These are phyloP conservation scores for Aphelenchoides besseyi DNA, from an alignment of 1,140 invertebrate species.

Conservation along the genomic window DNA sequence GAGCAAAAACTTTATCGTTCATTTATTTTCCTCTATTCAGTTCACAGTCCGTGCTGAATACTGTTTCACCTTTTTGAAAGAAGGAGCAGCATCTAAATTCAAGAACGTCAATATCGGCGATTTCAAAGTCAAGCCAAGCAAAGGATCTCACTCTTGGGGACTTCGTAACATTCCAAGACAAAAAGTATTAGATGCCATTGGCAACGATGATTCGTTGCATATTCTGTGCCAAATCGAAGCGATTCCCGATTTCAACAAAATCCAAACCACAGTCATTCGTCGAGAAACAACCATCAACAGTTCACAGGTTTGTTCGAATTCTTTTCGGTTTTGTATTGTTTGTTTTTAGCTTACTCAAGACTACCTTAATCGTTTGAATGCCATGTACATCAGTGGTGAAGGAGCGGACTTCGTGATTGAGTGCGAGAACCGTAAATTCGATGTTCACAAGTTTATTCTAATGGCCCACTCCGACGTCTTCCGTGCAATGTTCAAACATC, in stretches of 20 bases:
- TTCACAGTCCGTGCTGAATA: constrained; percentile 61
- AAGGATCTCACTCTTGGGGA: constrained; percentile 62
- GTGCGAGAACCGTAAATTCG: constrained; percentile 38
- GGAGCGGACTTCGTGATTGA: constrained; percentile 48
- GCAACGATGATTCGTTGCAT: constrained; percentile 54
- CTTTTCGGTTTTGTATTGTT: not conserved
- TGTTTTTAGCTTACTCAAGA: constrained; percentile 47
- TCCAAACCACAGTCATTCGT: constrained; percentile 43
- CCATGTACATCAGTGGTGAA: constrained; percentile 43
- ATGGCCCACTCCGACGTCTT: constrained; percentile 59
- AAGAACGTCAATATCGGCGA: constrained; percentile 62
- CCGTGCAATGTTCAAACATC: constrained; percentile 58
- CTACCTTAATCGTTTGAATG: constrained; percentile 39
- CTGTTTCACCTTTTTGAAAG: constrained; percentile 59
- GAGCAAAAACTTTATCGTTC: constrained; percentile 12
- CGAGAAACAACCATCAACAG: constrained; percentile 28
- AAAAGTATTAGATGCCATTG: constrained; percentile 57
- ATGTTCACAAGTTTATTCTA: constrained; percentile 59
- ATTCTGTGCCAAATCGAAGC: constrained; percentile 58
- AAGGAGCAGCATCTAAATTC: constrained; percentile 42
- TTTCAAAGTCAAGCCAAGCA: constrained; percentile 62
- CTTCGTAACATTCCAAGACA: constrained; percentile 56
- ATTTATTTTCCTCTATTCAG: constrained; percentile 22
- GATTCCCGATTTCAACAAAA: constrained; percentile 53
- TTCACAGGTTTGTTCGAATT: constrained; percentile 24